phyloP scores from a whole-genome alignment of 2,888 invertebrate species.

The Hesperia comma region DNA sequence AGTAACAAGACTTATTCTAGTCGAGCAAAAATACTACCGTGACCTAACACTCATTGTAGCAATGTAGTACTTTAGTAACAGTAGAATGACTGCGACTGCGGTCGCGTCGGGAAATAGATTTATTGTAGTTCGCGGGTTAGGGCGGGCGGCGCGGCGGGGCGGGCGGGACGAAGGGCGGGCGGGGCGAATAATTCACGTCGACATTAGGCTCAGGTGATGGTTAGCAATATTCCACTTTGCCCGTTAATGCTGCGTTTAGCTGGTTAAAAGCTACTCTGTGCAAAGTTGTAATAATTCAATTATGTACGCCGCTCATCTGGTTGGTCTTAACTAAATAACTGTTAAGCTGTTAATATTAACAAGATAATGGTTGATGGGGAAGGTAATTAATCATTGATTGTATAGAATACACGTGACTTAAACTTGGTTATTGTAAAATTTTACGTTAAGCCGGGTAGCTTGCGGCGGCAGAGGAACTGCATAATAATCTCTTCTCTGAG shows the following conservation, averaged over 20 bases:
- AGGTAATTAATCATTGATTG: too few species aligned
- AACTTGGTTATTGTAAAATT: too few species aligned
- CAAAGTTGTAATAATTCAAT: not conserved
- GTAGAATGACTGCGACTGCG: not conserved
- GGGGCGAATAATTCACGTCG: not conserved
- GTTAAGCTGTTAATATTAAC: too few species aligned
- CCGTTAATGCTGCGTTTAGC: constrained; percentile 10
- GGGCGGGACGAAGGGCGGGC: not conserved
- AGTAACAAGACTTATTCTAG: too few species aligned
- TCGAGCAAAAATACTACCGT: too few species aligned
- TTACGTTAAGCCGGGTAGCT: too few species aligned
- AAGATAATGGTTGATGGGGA: too few species aligned
- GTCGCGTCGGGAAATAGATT: constrained; percentile 19
- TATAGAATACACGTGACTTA: too few species aligned
- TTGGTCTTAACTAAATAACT: too few species aligned
- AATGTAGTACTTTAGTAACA: not conserved
- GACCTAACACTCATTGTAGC: not conserved
- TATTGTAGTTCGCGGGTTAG: constrained; percentile 8
- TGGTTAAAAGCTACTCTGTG: not conserved
- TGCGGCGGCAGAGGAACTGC: too few species aligned
- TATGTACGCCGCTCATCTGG: not conserved
- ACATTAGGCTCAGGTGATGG: constrained; percentile 13
- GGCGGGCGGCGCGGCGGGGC: constrained; percentile 4
- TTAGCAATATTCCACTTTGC: constrained; percentile 8
- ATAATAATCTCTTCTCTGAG: too few species aligned